Evolutionary conservation across 2,888 invertebrate genomes (phyloP), one percentile per base, ranked within the genome.

Genomic region (Andrena dorsata): DNA sequence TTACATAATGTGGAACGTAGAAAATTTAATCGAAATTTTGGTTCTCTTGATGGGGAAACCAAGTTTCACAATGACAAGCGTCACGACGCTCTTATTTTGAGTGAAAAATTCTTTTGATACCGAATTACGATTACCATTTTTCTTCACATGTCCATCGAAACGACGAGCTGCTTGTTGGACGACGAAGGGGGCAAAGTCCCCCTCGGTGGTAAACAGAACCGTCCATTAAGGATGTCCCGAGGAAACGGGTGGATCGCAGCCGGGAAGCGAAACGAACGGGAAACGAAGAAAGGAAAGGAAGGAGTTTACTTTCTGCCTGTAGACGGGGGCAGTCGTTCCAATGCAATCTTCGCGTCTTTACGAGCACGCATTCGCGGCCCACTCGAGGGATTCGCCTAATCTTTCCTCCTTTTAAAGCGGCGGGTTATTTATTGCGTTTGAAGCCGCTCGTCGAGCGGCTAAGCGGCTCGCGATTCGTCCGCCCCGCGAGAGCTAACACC

Each of bases 261-360:
- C 60, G 75, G 28, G n/a, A 58, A 56, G 64, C 32, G 35, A 61
- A 63, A 53, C 60, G 70, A 64, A 49, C 20, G 64, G 16, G 61
- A 30, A 41, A 66, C 10, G 51, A 30, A 20, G 58, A 30, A 26
- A 56, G 65, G 56, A 51, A 65, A 41, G 51, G 63, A 35, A 51
- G 20, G 47, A 65, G 53, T 63, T 47, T 75, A 58, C 56, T 32
- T 53, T 65, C 35, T 53, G 60, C 60, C 61, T 71, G 61, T 66
- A 32, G 47, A n/a, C 23, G 32, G 6, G 28, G 60, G 20, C 65
- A 20, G 26, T 28, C 49, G 69, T 66, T 66, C 53, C 58, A 41
- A 16, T 47, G 80, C 70, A 76, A 77, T 77, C 71, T 77, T 77
- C 66, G 51, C 32, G 32, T 66, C 71, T 77, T 71, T 77, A 71